A percentile compares a stretch with the other conserved stretches of the same genome.
Conservation (phyloP, 2,797 vertebrate genomes). For the Pangasius macronema region DNA sequence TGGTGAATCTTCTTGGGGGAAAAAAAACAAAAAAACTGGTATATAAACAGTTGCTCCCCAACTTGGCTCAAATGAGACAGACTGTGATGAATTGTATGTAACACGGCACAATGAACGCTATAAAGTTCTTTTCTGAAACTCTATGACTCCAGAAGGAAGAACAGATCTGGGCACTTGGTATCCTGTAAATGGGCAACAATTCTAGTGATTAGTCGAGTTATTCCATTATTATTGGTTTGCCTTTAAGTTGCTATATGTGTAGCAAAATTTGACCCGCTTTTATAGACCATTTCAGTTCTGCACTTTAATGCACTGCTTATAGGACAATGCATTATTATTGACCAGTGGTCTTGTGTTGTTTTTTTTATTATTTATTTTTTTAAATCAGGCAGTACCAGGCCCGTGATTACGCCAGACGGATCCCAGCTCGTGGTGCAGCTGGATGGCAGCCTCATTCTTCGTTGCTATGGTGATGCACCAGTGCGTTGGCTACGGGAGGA, state of each 20-base stretch:
- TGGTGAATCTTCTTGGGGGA: neutral
- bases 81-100: neutral
- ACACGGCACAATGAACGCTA: neutral
- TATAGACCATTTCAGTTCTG: neutral
- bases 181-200: neutral
- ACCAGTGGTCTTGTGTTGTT: neutral
- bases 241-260: neutral
- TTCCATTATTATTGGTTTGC: neutral
- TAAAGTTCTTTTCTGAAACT: neutral
- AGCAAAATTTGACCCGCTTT: neutral
- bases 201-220: neutral
- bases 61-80: neutral
- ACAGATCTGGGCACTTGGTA: neutral
- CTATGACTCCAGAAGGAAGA: neutral
- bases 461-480: constrained; percentile 71
- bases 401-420: constrained; percentile 68
- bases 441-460: constrained; percentile 74
- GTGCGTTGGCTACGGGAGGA: constrained; percentile 84
- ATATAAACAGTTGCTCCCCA: neutral
- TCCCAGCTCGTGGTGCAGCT: constrained; percentile 73
- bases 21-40: neutral
- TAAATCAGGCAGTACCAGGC: constrained; percentile 68
- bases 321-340: neutral
- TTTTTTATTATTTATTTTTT: neutral
- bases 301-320: neutral